phyloP scores from a whole-genome alignment of 2,888 invertebrate genomes.

The Drosophila demipolita region DNA sequence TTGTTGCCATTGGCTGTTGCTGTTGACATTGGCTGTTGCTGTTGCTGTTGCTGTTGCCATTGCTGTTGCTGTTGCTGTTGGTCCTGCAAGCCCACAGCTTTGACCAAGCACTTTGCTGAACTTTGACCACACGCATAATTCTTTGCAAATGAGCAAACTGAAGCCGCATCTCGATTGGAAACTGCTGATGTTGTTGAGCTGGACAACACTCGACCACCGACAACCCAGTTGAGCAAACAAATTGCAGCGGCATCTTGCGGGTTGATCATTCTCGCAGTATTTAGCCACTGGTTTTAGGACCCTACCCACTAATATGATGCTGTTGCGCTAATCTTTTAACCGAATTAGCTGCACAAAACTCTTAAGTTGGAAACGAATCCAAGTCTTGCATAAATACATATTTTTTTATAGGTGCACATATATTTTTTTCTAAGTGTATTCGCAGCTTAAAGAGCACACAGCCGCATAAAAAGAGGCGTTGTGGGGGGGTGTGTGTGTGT shows the following conservation, averaged over 20 bases:
- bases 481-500: neutral
- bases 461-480: neutral
- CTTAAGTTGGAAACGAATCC: conserved; percentile 5
- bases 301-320: conserved; percentile 11
- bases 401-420: neutral
- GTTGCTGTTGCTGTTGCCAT: conserved; percentile 25
- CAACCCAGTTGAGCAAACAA: conserved; percentile 35
- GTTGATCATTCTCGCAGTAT: neutral
- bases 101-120: conserved; percentile 38
- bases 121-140: conserved; percentile 53
- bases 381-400: neutral
- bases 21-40: conserved; percentile 17
- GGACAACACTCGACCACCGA: conserved; percentile 18
- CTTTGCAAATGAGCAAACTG: conserved; percentile 42
- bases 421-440: conserved; percentile 6
- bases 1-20: conserved; percentile 21
- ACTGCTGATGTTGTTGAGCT: conserved; percentile 50
- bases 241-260: neutral
- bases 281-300: neutral
- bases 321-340: conserved; percentile 59
- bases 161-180: conserved; percentile 33
- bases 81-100: conserved; percentile 10
- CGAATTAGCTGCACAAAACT: conserved; percentile 71
- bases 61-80: conserved; percentile 13
- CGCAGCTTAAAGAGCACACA: conserved; percentile 4